A percentile compares a stretch with the other conserved stretches of the same genome.
Conservation (phyloP, 2,797 vertebrate species). For the Kryptolebias ocellatus region DNA sequence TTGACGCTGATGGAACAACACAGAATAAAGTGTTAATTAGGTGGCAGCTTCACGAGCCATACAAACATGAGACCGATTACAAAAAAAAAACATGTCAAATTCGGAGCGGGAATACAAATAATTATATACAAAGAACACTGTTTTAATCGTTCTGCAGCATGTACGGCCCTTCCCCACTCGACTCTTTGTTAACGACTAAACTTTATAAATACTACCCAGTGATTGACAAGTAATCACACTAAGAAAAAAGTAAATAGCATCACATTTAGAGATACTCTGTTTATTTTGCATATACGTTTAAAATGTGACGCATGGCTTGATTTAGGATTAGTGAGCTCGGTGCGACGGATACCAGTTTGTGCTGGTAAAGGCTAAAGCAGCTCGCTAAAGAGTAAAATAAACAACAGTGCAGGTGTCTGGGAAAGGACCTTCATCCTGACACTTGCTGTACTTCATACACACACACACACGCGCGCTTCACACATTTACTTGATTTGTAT, state of each 20-base stretch:
- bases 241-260: conserved; percentile 4
- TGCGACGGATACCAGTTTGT: conserved; percentile 22
- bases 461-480: conserved; percentile 38
- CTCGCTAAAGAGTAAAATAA: conserved; percentile 44
- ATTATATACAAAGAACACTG: no score
- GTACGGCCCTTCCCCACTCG: no score
- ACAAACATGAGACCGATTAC: neutral
- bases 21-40: neutral
- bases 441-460: conserved; percentile 29
- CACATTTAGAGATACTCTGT: conserved; percentile 52
- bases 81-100: neutral
- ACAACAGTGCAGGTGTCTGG: conserved; percentile 45
- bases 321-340: conserved; percentile 55
- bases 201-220: neutral
- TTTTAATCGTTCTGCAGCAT: no score
- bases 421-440: conserved; percentile 48
- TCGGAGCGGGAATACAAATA: neutral
- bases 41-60: no score
- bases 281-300: conserved; percentile 76
- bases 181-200: neutral
- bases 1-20: neutral
- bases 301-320: conserved; percentile 71
- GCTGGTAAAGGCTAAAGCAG: conserved; percentile 35
- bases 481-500: conserved; percentile 7
- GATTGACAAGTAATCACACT: neutral